Percentiles rank a stretch among this genome's conserved stretches.
Conservation (phyloP, 2,797 vertebrate species). For the Parambassis ranga region DNA sequence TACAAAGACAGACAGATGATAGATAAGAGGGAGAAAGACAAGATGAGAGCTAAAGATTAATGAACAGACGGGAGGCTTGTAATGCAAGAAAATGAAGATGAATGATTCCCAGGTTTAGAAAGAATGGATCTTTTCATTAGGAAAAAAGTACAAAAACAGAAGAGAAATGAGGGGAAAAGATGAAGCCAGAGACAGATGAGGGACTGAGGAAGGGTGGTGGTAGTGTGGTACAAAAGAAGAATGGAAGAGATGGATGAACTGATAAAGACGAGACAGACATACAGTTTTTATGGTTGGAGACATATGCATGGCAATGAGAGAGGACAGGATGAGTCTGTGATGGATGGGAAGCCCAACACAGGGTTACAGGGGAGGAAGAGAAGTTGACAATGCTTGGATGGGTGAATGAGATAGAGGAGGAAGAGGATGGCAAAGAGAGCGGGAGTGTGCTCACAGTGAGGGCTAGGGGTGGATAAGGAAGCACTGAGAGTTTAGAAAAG, state of each 20-base stretch:
- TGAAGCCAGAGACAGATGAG: slow-evolving; percentile 40
- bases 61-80: slow-evolving; percentile 52
- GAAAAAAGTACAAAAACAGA: slow-evolving; percentile 56
- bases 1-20: slow-evolving; percentile 61
- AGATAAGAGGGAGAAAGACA: slow-evolving; percentile 50
- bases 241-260: slow-evolving; percentile 55
- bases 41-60: slow-evolving; percentile 61
- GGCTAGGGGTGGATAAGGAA: slow-evolving; percentile 5
- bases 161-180: slow-evolving; percentile 17
- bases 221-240: slow-evolving; percentile 14
- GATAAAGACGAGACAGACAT: slow-evolving; percentile 54
- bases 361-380: slow-evolving; percentile 53
- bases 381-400: slow-evolving; percentile 47
- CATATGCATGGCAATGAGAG: slow-evolving; percentile 63
- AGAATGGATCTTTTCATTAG: slow-evolving; percentile 64
- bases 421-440: slow-evolving; percentile 33
- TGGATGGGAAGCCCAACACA: slow-evolving; percentile 64
- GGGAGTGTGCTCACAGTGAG: slow-evolving; percentile 19
- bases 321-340: slow-evolving; percentile 69
- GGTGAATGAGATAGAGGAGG: slow-evolving; percentile 16
- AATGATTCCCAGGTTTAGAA: slow-evolving; percentile 46
- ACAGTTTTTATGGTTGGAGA: slow-evolving; percentile 71
- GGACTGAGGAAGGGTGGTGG: slow-evolving; percentile 16
- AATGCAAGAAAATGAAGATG: slow-evolving; percentile 63
- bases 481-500: slow-evolving; percentile 15